phyloP scores from a whole-genome alignment of 2,888 invertebrate species.

The Panzeria rudis region DNA sequence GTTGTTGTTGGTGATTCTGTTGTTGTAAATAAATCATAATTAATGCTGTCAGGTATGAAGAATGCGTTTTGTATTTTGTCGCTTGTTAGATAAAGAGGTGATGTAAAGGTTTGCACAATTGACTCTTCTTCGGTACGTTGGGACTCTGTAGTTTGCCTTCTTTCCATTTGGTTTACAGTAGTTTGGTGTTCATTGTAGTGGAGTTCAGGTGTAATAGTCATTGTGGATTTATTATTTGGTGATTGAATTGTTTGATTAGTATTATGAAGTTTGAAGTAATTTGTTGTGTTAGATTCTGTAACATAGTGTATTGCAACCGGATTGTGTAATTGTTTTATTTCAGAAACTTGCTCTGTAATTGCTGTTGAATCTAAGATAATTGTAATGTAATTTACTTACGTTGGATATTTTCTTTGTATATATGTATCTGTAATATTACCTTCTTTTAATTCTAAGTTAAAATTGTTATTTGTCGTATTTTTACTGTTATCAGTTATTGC shows the following conservation, averaged over 20 bases:
- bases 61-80: background rate
- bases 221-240: background rate
- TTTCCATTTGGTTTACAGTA: background rate
- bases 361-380: no score
- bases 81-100: background rate
- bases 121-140: background rate
- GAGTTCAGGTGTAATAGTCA: background rate
- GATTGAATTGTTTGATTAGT: background rate
- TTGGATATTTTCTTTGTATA: no score
- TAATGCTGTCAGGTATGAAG: background rate
- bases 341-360: no score
- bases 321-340: no score
- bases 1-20: background rate
- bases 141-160: background rate
- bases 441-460: no score
- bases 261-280: background rate
- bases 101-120: background rate
- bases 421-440: no score
- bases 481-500: no score
- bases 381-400: no score
- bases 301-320: no score
- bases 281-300: no score
- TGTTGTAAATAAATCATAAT: background rate
- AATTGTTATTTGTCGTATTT: no score
- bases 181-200: background rate